phyloP scores from a whole-genome alignment of 2,888 invertebrate species.

The Synanthedon myopaeformis region DNA sequence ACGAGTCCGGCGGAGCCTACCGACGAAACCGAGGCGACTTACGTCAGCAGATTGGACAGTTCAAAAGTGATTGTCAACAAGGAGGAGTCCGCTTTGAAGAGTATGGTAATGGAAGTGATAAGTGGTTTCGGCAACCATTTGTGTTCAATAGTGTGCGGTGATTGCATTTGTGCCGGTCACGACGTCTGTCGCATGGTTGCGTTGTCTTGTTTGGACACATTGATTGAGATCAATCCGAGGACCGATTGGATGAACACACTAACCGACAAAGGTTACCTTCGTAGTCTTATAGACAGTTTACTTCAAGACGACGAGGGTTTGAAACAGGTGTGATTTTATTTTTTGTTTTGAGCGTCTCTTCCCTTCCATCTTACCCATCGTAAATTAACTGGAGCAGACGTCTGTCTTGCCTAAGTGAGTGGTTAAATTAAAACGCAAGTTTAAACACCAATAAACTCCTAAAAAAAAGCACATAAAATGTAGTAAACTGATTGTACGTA shows the following conservation, averaged over 20 bases:
- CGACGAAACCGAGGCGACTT: conserved; percentile 57
- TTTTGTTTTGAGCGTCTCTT: background rate
- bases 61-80: conserved; percentile 39
- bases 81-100: conserved; percentile 47
- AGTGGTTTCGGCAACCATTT: conserved; percentile 83
- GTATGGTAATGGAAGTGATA: conserved; percentile 63
- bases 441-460: too few species aligned
- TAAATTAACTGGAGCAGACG: too few species aligned
- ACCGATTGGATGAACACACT: conserved; percentile 64
- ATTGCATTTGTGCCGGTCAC: conserved; percentile 85
- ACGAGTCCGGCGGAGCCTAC: conserved; percentile 44
- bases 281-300: conserved; percentile 85
- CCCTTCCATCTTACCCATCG: too few species aligned
- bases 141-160: conserved; percentile 83
- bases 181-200: conserved; percentile 92
- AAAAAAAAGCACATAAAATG: too few species aligned
- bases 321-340: conserved; percentile 39
- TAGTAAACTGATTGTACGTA: too few species aligned
- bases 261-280: conserved; percentile 76
- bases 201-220: conserved; percentile 82
- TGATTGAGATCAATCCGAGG: conserved; percentile 80
- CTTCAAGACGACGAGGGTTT: conserved; percentile 80
- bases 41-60: conserved; percentile 76
- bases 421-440: too few species aligned
- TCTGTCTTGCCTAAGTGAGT: too few species aligned